A percentile compares a stretch with the other conserved stretches of the same genome.
Evolutionary conservation across 2,888 invertebrate genomes (phyloP).

Genomic region (Allophyes oxyacanthae): DNA sequence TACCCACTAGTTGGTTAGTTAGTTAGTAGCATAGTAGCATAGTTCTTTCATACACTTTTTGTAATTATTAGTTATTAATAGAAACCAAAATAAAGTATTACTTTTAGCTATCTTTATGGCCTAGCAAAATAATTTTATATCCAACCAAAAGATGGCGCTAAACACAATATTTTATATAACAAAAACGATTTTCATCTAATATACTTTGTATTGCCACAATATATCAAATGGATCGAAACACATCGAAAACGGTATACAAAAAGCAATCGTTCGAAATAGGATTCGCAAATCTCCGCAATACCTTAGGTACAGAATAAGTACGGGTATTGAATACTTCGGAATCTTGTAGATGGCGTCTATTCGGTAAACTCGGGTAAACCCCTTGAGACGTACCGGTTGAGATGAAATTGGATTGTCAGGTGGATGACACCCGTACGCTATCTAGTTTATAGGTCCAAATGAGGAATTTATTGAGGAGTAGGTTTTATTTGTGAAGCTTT

Average conservation of each 20-base stretch:
- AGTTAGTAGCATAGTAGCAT: too few species aligned
- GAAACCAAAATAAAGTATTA: too few species aligned
- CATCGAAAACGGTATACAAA: conserved; percentile 18
- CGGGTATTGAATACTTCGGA: conserved; percentile 42
- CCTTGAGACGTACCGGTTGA: conserved; percentile 53
- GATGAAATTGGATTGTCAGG: conserved; percentile 68
- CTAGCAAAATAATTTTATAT: too few species aligned
- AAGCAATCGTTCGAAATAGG: conserved; percentile 28
- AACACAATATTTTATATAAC: too few species aligned
- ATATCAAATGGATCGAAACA: not conserved
- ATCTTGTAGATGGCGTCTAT: conserved; percentile 28
- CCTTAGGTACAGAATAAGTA: conserved; percentile 41
- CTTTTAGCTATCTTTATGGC: too few species aligned
- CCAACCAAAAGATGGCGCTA: too few species aligned
- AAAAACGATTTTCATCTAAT: too few species aligned
- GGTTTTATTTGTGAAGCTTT: not conserved
- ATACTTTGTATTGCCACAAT: not conserved
- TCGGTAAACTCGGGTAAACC: conserved; percentile 49
- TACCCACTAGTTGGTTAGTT: too few species aligned
- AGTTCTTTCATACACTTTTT: too few species aligned
- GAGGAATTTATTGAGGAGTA: conserved; percentile 38
- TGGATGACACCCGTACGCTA: conserved; percentile 45
- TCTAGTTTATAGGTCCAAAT: conserved; percentile 54
- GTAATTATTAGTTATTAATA: too few species aligned
- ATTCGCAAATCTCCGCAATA: conserved; percentile 39